Base-by-base conservation (phyloP, 2,113 vertebrate species). In the Poeciliopsis turrubarensis region DNA sequence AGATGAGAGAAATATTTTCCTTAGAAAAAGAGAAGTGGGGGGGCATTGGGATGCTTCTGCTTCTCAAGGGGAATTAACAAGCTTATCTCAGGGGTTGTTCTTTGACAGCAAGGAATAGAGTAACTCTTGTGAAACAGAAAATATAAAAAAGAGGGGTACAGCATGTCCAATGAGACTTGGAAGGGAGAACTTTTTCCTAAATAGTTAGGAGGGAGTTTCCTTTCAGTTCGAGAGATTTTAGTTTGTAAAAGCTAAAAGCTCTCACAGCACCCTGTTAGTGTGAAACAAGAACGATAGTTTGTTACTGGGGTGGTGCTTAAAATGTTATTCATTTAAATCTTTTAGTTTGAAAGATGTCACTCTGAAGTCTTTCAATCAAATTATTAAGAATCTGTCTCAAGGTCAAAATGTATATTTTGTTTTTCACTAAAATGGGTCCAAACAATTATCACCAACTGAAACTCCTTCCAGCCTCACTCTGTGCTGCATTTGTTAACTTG, bases 71-170 rank as follows among this genome's bases (percentile, higher is more conserved):
- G 86, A 84, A 84, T 89, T 90, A 92, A 89, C 84, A 89, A 89
- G 89, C 79, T 88, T 88, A 92, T 84, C 77, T 72, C 47, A 64
- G 73, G 86, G 74, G 64, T 65, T 76, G 60, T 60, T 76, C 83
- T 84, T 75, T 86, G 88, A 85, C 89, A 89, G 92, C 91, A 91
- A 85, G 87, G 80, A 80, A 78, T 5, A 63, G 81, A 82, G 81
- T 71, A 78, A 77, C 65, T 87, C 74, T 82, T 47, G 37, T 90
- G 78, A 85, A 82, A 73, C 66, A 27, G 72, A 75, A 65, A 75
- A 82, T 74, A 65, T 69, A 66, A 83, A 83, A 83, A 91, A 73
- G 81, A 61, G 32, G 31, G 70, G 80, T 71, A 73, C 74, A 78
- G 84, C 84, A 84, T 89, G 81, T 87, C 87, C 78, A 88, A 83